Evolutionary conservation across 2,888 invertebrate genomes (phyloP), one percentile per base, ranked within the genome.

Genomic region (Coelogynopora nodosa): DNA sequence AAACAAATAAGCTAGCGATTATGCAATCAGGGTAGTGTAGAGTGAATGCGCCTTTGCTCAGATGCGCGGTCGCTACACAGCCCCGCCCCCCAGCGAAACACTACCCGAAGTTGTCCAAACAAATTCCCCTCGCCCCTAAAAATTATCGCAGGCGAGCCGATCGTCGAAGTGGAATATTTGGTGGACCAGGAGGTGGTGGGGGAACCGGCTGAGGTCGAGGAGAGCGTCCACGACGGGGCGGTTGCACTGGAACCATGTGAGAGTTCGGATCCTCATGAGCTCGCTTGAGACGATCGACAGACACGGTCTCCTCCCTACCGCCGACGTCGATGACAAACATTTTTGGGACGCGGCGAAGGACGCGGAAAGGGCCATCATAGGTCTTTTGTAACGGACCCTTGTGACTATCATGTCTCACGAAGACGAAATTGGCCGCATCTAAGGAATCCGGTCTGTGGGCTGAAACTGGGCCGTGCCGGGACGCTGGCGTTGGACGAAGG

Each of bases 361-460:
- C 74, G 23, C 74, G 27, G 27, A 74, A 74, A 74, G 74, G 74
- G 5, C 74, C 74, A 74, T 74, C 74, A 26, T 74, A 74, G 74
- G 2, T 74, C 23, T 23, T 74, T 26, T 74, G 74, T 26, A 74
- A 26, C 74, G 74, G 27, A 5, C 74, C 27, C 23, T 74, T 74
- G 74, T 74, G 74, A 23, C 27, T 23, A 23, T 74, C 5, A 18
- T 49, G 49, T 49, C 49, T 18, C 18, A 49, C 49, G 49, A 49
- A 49, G 49, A 49, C 49, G 49, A 49, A 49, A 49, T 49, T 49
- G 49, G 49, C 49, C 5, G 49, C 49, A 49, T 49, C 18, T 18
- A 49, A 49, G 49, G 49, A 49, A 49, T 49, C 49, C 49, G 49
- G 74, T 74, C 74, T 23, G 23, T 74, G 23, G 74, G 74, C 27